phyloP scores from a whole-genome alignment of 2,113 vertebrate species.

The Anhinga rufa region DNA sequence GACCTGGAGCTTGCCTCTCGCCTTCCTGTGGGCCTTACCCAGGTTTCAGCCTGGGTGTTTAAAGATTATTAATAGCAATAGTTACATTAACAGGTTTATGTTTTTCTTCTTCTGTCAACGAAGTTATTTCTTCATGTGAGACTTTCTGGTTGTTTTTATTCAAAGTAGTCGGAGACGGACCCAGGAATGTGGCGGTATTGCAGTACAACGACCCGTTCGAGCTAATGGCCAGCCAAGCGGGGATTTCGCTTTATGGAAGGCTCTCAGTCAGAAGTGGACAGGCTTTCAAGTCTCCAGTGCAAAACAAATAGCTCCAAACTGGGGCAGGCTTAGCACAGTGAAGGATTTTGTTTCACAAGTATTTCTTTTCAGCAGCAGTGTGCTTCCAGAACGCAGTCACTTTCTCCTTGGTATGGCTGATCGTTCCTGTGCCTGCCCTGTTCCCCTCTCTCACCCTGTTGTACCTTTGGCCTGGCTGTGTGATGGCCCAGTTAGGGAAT shows the following conservation, averaged over 20 bases:
- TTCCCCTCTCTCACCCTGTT: not conserved
- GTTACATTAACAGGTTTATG: not conserved
- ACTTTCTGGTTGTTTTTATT: not conserved
- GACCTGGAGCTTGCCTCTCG: not conserved
- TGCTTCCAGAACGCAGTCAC: not conserved
- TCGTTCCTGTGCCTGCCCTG: not conserved
- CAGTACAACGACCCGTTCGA: not conserved
- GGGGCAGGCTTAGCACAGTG: not conserved
- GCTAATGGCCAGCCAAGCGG: not conserved
- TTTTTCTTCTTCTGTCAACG: not conserved
- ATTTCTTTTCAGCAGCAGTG: not conserved
- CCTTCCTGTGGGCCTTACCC: not conserved
- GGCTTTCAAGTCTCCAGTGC: not conserved
- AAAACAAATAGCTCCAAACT: not conserved
- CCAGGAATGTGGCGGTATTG: not conserved
- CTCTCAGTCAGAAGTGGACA: not conserved
- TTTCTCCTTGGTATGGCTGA: not conserved
- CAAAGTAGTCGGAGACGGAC: not conserved
- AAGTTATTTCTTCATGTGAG: not conserved
- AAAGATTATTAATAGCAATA: not conserved
- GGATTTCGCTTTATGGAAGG: not conserved
- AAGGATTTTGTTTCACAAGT: not conserved
- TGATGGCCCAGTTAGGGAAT: not conserved
- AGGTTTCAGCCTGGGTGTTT: not conserved
- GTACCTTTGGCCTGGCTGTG: not conserved